Percentiles rank a stretch among this genome's conserved stretches.
Evolutionary conservation across 2,888 invertebrate species (phyloP).

Genomic region (Dyspetes luteomarginatus): DNA sequence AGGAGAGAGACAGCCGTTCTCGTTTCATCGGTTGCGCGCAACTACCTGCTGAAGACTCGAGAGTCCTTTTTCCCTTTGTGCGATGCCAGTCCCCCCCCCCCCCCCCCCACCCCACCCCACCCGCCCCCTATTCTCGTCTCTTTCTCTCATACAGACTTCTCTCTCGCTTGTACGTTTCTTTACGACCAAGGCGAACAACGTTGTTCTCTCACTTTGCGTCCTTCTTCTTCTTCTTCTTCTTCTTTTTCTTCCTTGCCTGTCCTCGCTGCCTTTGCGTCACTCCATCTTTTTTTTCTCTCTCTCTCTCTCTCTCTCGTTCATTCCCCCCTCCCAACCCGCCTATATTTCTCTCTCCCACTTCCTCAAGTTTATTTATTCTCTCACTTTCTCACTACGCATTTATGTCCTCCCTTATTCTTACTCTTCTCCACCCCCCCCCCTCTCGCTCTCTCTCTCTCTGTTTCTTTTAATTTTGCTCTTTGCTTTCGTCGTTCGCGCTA

Average conservation of each 20-base stretch:
- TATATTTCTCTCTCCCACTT: constrained; percentile 57
- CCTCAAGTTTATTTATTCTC: constrained; percentile 56
- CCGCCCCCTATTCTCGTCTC: constrained; percentile 47
- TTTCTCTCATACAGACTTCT: constrained; percentile 17
- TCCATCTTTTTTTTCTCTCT: constrained; percentile 45
- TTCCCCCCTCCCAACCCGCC: too few relatives aligned
- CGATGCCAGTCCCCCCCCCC: too few relatives aligned
- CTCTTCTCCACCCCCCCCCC: constrained; percentile 20
- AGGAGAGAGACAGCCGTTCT: constrained; percentile 54
- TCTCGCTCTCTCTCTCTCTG: constrained; percentile 46
- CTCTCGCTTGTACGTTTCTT: constrained; percentile 61
- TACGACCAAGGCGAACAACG: constrained; percentile 69
- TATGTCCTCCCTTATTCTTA: constrained; percentile 31
- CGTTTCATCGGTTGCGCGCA: constrained; percentile 31
- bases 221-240: constrained; percentile 13
- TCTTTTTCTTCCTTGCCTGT: constrained; percentile 33
- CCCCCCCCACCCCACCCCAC: too few relatives aligned
- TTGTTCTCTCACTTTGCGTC: constrained; percentile 59
- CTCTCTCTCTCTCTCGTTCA: constrained; percentile 26
- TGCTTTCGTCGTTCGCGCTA: constrained; percentile 7
- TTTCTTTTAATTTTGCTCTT: constrained; percentile 61
- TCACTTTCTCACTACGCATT: constrained; percentile 13
- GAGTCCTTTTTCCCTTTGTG: constrained; percentile 76
- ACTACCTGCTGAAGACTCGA: constrained; percentile 74
- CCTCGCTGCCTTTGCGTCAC: constrained; percentile 41